Base-by-base conservation (phyloP, 2,797 vertebrate species). In the Alfaro cultratus region DNA sequence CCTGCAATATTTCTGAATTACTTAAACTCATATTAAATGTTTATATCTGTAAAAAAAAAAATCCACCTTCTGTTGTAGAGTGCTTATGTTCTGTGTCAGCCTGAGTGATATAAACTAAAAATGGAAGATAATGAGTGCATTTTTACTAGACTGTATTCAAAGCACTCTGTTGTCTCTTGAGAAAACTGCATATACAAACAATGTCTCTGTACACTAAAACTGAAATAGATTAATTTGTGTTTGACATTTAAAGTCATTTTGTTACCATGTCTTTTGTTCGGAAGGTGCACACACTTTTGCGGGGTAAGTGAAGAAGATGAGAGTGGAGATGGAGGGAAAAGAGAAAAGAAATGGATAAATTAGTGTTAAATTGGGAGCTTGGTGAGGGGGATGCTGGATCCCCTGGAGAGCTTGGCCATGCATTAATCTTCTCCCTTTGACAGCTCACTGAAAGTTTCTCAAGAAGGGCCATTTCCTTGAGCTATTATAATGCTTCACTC, bases 371-470 rank as follows among this genome's bases (percentile, higher is more conserved):
- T 78, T 77, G 86, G 74, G 75, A 76, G 31, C 70, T 46, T 86
- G 84, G 72, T 85, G 87, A 86, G 86, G 84, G 75, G 87, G 87
- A 85, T 87, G 83, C 84, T 83, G 74, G 89, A 91, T 93, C 93
- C 94, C 94, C 94, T 88, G 86, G 93, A 95, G 95, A 94, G 91
- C 75, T 80, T 78, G 85, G 90, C 87, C 80, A 79, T 89, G 89
- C 94, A 96, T 96, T 96, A 95, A 96, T 96, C 95, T 96, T 96
- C 93, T 91, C 86, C 87, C 83, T 93, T 91, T 95, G 96, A 96
- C 95, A 96, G 95, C 94, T 94, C 93, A 80, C 90, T 90, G 92
- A 95, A 95, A 95, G 94, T 95, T 96, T 95, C 94, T 96, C 91
- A 93, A 96, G 95, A 94, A 95, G 92, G 92, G 83, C 91, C 90